A percentile compares a stretch with the other conserved stretches of the same genome.
phyloP scores from a whole-genome alignment of 1,140 invertebrate species.

The Bombus pascuorum region DNA sequence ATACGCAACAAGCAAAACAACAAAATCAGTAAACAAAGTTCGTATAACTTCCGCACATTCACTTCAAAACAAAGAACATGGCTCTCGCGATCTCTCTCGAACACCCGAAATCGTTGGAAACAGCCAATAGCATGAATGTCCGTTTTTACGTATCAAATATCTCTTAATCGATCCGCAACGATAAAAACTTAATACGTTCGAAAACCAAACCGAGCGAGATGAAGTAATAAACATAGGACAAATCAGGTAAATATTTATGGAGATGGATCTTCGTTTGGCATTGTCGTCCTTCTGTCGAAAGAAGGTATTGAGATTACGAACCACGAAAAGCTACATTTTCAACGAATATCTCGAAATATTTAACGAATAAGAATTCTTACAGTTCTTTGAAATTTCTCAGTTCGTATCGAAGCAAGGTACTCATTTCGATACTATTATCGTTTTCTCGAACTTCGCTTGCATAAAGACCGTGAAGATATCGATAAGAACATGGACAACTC shows the following conservation, averaged over 20 bases:
- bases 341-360: neutral
- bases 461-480: neutral
- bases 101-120: neutral
- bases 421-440: neutral
- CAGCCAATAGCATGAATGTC: neutral
- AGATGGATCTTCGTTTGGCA: neutral
- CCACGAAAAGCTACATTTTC: constrained; percentile 37
- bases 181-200: neutral
- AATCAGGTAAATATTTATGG: neutral
- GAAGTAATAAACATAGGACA: neutral
- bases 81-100: neutral
- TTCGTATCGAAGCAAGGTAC: neutral
- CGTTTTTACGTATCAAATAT: neutral
- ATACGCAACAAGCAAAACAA: too few relatives aligned
- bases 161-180: neutral
- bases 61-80: neutral
- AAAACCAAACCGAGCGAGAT: neutral
- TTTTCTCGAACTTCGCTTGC: neutral
- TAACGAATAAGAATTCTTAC: neutral
- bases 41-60: neutral
- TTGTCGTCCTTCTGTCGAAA: neutral
- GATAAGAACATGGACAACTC: neutral
- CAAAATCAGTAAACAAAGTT: neutral
- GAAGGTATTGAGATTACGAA: neutral
- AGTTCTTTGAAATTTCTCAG: too few relatives aligned